Base-by-base conservation (phyloP, 2,888 invertebrate species). In the Steromphala cineraria region DNA sequence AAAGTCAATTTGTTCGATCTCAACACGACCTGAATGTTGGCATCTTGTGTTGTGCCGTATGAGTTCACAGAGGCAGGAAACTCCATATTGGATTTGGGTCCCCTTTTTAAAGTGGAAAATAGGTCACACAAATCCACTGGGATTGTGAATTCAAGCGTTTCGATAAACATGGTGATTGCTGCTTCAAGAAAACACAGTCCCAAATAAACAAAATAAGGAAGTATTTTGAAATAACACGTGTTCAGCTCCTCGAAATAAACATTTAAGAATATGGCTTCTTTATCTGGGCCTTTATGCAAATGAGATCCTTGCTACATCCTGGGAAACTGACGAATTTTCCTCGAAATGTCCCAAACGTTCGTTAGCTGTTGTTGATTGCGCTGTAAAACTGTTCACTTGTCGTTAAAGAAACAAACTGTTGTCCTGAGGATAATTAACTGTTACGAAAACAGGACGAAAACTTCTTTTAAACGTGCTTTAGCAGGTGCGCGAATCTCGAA, bases 1-100 rank as follows among this genome's bases (percentile, higher is more conserved):
- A 71, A 71, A 31, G 71, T 71, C 40, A 71, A 71, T 40, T 71
- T 71, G 19, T 71, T 71, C 40, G 71, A 71, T 71, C 71, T 71
- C 36, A 71, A 71, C 36, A 36, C 71, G 13, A 71, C 71, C 40
- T 71, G 71, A 71, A 71, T 40, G 10, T 36, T 71, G 71, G 71
- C 71, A 36, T 71, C 71, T 71, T 71, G 71, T 36, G 71, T 71
- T 71, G 71, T 71, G 40, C 71, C 71, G 36, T 71, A 71, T n/a
- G 71, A 71, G 40, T 71, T 71, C 40, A 71, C 71, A 31, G 36
- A 36, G 13, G 71, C 71, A 5, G 71, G 71, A 19, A 71, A 71
- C 36, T 71, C 71, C 28, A 71, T 31, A 19, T 71, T 71, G 15
- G 71, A 36, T 36, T 36, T 31, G n/a, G 71, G 71, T 17, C 71